Percentiles rank a stretch among this genome's conserved stretches.
Conservation (phyloP, 2,797 vertebrate species). For the Setipinna tenuifilis region DNA sequence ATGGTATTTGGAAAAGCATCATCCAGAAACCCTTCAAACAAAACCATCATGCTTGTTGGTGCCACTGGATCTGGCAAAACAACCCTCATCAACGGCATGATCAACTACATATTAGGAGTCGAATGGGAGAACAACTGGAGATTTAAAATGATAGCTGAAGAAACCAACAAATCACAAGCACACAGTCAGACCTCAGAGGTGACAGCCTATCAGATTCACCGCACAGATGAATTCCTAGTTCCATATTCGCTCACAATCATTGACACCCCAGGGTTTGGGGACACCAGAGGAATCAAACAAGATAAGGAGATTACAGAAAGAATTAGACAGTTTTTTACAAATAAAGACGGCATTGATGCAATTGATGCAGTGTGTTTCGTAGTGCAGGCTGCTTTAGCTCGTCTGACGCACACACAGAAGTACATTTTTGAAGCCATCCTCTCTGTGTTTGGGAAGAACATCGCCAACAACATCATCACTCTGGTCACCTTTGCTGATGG, state of each 20-base stretch:
- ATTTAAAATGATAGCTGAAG: conserved; percentile 46
- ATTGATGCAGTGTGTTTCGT: conserved; percentile 54
- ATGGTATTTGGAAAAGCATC: no score
- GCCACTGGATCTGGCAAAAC: conserved; percentile 48
- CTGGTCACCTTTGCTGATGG: conserved; percentile 59
- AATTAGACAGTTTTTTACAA: conserved; percentile 47
- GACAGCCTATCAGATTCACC: conserved; percentile 51
- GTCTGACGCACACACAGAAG: conserved; percentile 45
- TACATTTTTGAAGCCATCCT: conserved; percentile 56
- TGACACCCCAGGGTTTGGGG: conserved; percentile 53
- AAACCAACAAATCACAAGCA: not conserved
- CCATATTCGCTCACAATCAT: conserved; percentile 55
- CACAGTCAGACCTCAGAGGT: conserved; percentile 49
- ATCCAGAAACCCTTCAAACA: conserved; percentile 8
- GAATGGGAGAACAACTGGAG: conserved; percentile 33
- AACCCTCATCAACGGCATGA: conserved; percentile 54
- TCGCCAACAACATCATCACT: conserved; percentile 57
- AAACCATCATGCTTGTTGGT: conserved; percentile 56
- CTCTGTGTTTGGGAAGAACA: conserved; percentile 59
- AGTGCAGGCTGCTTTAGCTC: conserved; percentile 38
- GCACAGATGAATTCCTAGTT: conserved; percentile 40
- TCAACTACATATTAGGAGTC: conserved; percentile 56
- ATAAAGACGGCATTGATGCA: conserved; percentile 32
- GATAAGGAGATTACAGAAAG: conserved; percentile 35
- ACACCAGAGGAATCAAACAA: conserved; percentile 36